Percentiles rank a stretch among this genome's conserved stretches.
phyloP scores from a whole-genome alignment of 1,140 invertebrate species.

The Dendrolimus punctatus region DNA sequence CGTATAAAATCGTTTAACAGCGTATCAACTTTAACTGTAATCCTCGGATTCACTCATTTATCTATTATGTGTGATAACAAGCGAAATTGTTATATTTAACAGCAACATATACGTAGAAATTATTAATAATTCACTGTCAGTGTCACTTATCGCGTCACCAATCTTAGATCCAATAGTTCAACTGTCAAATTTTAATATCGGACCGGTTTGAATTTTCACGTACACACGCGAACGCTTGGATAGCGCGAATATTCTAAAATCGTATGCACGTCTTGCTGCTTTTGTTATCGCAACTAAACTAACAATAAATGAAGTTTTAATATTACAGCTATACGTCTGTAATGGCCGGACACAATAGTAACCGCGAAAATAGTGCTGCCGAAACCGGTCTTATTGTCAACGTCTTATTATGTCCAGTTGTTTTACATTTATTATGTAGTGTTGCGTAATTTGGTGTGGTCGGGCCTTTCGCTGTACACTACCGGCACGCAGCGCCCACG shows the following conservation, averaged over 20 bases:
- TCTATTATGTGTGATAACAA: too few relatives aligned
- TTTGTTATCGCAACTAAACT: slow-evolving; percentile 51
- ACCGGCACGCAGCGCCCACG: slow-evolving; percentile 32
- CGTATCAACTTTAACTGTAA: slow-evolving; percentile 1
- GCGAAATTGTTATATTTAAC: background rate
- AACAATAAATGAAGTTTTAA: slow-evolving; percentile 35
- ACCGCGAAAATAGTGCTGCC: slow-evolving; percentile 38
- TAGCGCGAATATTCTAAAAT: slow-evolving; percentile 20
- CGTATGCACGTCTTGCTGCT: slow-evolving; percentile 34
- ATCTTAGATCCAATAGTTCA: too few relatives aligned
- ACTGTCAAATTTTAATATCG: too few relatives aligned
- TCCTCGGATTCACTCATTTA: too few relatives aligned
- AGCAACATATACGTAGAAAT: background rate
- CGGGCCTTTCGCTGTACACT: slow-evolving; percentile 36
- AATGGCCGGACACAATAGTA: slow-evolving; percentile 36
- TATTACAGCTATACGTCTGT: slow-evolving; percentile 35
- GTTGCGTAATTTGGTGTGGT: slow-evolving; percentile 30
- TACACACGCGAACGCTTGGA: background rate
- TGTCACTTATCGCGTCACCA: too few relatives aligned
- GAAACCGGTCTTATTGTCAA: slow-evolving; percentile 42
- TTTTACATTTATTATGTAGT: slow-evolving; percentile 27
- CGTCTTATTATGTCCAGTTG: slow-evolving; percentile 28
- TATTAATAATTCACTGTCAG: background rate
- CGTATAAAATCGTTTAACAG: background rate
- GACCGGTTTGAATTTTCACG: too few relatives aligned